phyloP scores from a whole-genome alignment of 2,113 vertebrate species.

The Alouatta palliata region DNA sequence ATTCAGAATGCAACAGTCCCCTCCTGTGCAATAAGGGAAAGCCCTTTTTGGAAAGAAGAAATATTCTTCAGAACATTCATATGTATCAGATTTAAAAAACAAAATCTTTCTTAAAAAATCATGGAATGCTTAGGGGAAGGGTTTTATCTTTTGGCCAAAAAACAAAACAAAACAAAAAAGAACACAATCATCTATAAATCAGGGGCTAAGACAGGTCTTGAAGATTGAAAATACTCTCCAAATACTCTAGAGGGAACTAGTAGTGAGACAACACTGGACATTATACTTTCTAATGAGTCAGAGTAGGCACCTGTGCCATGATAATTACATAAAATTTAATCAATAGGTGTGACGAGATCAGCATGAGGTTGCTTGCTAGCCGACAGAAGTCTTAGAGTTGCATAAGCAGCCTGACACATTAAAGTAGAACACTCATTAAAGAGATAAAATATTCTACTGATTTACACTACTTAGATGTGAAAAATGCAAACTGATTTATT shows the following conservation, averaged over 20 bases:
- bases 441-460: neutral
- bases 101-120: neutral
- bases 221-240: neutral
- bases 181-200: too few relatives aligned
- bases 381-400: rapidly evolving
- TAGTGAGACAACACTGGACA: neutral
- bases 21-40: neutral
- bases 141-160: neutral
- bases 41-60: neutral
- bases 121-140: neutral
- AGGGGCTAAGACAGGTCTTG: neutral
- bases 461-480: neutral
- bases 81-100: neutral
- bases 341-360: rapidly evolving
- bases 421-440: neutral
- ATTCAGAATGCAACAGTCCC: neutral
- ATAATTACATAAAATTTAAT: neutral
- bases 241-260: too few relatives aligned
- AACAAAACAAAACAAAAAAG: neutral
- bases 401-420: rapidly evolving
- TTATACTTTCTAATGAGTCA: neutral
- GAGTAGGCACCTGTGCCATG: rapidly evolving
- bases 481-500: neutral
- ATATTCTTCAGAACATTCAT: neutral
- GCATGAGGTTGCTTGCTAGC: rapidly evolving